Base-by-base conservation (phyloP, 1,140 invertebrate species). In the Cyclina sinensis region DNA sequence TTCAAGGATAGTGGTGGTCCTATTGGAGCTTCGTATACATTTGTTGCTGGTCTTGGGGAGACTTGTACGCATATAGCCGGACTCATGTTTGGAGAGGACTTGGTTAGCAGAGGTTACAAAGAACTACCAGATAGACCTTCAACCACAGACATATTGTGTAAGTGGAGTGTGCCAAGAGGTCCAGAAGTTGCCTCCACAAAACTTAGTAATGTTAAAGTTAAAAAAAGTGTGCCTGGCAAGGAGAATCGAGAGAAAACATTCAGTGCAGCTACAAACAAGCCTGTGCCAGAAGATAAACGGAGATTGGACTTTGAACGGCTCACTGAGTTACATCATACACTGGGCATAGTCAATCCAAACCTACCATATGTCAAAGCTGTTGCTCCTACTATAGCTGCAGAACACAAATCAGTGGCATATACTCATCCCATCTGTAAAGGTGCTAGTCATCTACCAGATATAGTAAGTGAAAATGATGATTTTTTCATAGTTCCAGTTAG, bases 51-150 rank as follows among this genome's bases (percentile, higher is more conserved):
- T 43, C 43, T 7, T 7, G 51, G 59, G 11, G 79, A 82, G 35
- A 54, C 79, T 14, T 82, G 54, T 24, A 81, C 79, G 5, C 79
- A 81, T 37, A 27, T 81, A 16, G 79, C 24, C 35, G 48, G 54
- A 5, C 46, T 81, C 5, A 51, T 81, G 54, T 81, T 81, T 81
- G 79, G 79, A 14, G 48, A 81, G 5, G 54, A 81, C 48, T 81
- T 57, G 21, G 18, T 81, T 11, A 9, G 9, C 7, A 4, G 79
- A 4, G 79, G 79, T 37, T 81, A 35, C 35, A 57, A 35, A 27
- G 11, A 62, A 5, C 30, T 81, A 27, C 48, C 79, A 59, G 79
- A 81, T 54, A n/a, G 48, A 3, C 18, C 16, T 18, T 14, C 4
- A 30, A 16, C 12, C 24, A 81, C 79, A 18, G 79, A 81, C 12